Evolutionary conservation across 2,113 vertebrate genomes (phyloP).

Genomic region (Columba janthina): DNA sequence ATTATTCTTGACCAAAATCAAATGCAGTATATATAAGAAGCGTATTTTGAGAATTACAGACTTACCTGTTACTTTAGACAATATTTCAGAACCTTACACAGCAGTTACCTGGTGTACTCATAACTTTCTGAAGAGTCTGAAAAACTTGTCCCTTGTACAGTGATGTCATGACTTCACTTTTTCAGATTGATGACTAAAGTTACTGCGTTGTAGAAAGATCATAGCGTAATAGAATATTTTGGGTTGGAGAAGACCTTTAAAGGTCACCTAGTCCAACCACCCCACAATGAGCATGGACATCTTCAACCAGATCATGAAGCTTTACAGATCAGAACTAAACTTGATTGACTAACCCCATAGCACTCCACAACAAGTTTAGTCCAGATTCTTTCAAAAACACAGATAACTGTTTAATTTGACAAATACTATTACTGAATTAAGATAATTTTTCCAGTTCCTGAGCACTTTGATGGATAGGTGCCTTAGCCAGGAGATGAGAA

Average conservation of each 20-base stretch:
- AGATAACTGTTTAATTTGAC: constrained; percentile 30
- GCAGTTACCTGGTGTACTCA: not conserved
- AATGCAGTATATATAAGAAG: not conserved
- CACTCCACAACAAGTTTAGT: not conserved
- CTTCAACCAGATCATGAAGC: too few species aligned
- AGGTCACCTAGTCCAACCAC: too few species aligned
- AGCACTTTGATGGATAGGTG: not conserved
- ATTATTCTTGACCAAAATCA: not conserved
- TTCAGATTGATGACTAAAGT: not conserved
- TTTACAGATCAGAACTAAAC: not conserved
- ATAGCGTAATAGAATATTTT: too few species aligned
- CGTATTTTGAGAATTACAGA: not conserved
- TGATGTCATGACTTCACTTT: not conserved
- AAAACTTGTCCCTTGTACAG: not conserved
- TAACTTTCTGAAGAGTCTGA: not conserved
- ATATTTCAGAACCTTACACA: not conserved
- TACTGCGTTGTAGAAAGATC: not conserved
- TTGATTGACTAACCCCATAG: not conserved
- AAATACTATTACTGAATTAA: not conserved
- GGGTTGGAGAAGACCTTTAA: too few species aligned
- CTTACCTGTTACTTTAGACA: not conserved
- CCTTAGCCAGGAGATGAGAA: not conserved
- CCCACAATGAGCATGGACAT: too few species aligned
- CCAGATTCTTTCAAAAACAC: not conserved
- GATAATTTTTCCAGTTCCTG: not conserved